Evolutionary conservation across 2,113 vertebrate species (phyloP).

Genomic region (Siniperca knerii): DNA sequence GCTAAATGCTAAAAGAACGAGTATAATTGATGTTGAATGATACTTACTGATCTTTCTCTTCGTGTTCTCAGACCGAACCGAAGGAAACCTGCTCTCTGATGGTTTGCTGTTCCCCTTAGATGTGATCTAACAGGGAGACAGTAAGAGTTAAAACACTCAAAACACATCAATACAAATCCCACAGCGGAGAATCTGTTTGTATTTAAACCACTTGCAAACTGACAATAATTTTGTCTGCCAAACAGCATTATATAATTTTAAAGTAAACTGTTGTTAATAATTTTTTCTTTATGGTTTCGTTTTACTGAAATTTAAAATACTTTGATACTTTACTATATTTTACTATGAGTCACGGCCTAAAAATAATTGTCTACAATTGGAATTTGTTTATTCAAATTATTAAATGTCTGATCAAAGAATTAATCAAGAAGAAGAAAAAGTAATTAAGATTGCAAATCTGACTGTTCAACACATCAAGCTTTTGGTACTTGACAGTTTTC

Average conservation of each 20-base stretch:
- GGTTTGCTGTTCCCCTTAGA: constrained; percentile 88
- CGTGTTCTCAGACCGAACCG: constrained; percentile 84
- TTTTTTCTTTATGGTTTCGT: neutral
- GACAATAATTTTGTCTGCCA: neutral
- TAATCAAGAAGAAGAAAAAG: neutral
- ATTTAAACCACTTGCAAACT: neutral
- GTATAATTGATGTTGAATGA: neutral
- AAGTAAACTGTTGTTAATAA: neutral
- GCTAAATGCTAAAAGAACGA: neutral
- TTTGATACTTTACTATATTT: neutral
- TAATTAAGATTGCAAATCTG: neutral
- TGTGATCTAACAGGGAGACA: constrained; percentile 82
- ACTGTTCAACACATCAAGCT: neutral
- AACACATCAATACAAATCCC: constrained; percentile 1
- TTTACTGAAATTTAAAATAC: neutral
- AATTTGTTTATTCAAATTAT: no score
- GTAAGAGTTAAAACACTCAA: constrained; percentile 15
- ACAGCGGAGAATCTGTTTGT: neutral
- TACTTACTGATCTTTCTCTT: constrained; percentile 95
- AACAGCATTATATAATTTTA: neutral
- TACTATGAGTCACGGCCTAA: neutral
- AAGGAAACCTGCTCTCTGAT: constrained; percentile 77
- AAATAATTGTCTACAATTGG: no score
- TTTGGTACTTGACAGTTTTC: no score
- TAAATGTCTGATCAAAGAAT: no score